phyloP scores from a whole-genome alignment of 1,140 invertebrate species.

The Ctenoplectra terminalis region DNA sequence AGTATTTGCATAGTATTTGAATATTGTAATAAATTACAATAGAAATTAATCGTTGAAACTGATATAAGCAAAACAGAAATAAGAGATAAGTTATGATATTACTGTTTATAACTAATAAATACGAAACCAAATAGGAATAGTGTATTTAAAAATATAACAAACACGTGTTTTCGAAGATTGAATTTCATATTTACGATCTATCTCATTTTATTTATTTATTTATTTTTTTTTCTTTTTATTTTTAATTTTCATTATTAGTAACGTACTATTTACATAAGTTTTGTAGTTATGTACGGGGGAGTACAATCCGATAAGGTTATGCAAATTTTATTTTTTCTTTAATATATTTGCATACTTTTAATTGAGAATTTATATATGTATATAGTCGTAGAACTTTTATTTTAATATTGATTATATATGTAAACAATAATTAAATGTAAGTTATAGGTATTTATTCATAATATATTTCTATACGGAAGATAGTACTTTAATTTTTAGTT shows the following conservation, averaged over 20 bases:
- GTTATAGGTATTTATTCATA: too few relatives aligned
- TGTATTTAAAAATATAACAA: too few relatives aligned
- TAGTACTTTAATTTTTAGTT: not conserved
- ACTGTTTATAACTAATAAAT: not conserved
- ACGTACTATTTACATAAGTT: constrained; percentile 17
- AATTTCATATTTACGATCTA: too few relatives aligned
- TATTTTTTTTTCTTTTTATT: too few relatives aligned
- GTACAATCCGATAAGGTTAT: not conserved
- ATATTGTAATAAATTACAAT: not conserved
- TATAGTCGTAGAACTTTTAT: too few relatives aligned
- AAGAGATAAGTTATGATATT: not conserved
- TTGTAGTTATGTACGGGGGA: not conserved
- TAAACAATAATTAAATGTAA: too few relatives aligned
- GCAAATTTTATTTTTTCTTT: not conserved
- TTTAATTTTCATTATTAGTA: too few relatives aligned
- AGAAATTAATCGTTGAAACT: not conserved
- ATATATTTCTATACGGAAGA: not conserved
- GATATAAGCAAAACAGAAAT: too few relatives aligned
- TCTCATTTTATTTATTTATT: too few relatives aligned
- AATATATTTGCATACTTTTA: not conserved
- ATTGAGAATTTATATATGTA: not conserved
- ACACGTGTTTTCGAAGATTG: too few relatives aligned
- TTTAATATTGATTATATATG: too few relatives aligned
- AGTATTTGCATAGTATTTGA: not conserved
- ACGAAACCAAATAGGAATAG: too few relatives aligned